Conservation (phyloP, 2,888 invertebrate genomes). For the Cyclophora punctaria region DNA sequence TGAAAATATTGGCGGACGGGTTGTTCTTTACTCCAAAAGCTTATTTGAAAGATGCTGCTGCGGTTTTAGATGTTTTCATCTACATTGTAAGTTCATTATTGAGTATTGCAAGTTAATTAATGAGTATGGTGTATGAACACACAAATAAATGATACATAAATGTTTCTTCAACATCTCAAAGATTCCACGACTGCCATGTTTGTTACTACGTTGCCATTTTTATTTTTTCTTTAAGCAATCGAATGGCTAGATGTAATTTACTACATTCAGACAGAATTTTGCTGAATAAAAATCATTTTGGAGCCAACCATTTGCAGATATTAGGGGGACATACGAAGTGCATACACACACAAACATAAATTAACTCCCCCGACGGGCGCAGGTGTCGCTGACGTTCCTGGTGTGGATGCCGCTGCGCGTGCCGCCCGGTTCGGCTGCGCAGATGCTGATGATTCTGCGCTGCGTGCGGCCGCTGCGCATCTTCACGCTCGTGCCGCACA, state of each 20-base stretch:
- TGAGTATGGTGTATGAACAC: not conserved
- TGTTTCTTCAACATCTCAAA: too few species aligned
- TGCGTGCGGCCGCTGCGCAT: conserved; percentile 97
- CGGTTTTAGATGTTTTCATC: conserved; percentile 97
- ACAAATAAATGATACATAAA: not conserved
- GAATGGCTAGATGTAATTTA: too few species aligned
- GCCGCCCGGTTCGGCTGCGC: conserved; percentile 94
- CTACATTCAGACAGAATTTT: too few species aligned
- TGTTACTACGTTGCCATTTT: too few species aligned
- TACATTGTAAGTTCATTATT: conserved; percentile 83
- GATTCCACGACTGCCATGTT: too few species aligned
- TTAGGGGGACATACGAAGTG: too few species aligned
- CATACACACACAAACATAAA: too few species aligned
- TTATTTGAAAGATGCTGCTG: conserved; percentile 97
- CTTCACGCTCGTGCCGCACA: conserved; percentile 98
- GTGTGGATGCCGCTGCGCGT: conserved; percentile 97
- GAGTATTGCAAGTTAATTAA: too few species aligned
- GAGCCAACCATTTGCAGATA: too few species aligned
- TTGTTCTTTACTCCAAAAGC: conserved; percentile 99
- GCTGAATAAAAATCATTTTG: too few species aligned
- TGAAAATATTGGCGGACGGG: conserved; percentile 98
- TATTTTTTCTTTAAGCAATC: too few species aligned
- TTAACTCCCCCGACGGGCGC: conserved; percentile 1
- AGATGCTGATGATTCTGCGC: conserved; percentile 95
- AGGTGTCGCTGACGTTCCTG: conserved; percentile 96